These are phyloP conservation scores for Hyles euphorbiae DNA, from an alignment of 1,140 invertebrate genomes.

Conservation along the genomic window DNA sequence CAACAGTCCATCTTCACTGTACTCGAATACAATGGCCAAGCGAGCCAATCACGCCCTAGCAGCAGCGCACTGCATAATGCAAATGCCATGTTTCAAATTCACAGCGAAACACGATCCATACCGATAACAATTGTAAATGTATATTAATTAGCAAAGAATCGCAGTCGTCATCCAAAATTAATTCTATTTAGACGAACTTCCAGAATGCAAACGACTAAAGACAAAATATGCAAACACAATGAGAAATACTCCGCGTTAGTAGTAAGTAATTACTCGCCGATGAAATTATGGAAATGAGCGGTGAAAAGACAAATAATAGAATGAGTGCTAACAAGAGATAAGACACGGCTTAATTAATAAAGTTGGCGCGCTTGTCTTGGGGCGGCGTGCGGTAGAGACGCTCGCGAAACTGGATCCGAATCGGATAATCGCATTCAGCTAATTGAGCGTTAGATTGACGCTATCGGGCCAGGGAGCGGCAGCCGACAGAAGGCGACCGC, in stretches of 20 bases:
- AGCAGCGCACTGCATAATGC: background rate
- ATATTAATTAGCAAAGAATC: slow-evolving; percentile 13
- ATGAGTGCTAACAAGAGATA: slow-evolving; percentile 76
- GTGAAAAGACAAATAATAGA: slow-evolving; percentile 75
- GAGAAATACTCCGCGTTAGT: slow-evolving; percentile 55
- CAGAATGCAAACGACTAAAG: slow-evolving; percentile 42
- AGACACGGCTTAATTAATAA: slow-evolving; percentile 75
- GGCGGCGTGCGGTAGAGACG: slow-evolving; percentile 47
- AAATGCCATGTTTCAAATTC: background rate
- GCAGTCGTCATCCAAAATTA: slow-evolving; percentile 17
- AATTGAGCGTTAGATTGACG: slow-evolving; percentile 74
- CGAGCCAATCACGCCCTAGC: background rate
- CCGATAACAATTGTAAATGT: slow-evolving; percentile 4
- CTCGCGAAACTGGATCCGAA: slow-evolving; percentile 58
- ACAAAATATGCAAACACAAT: slow-evolving; percentile 66
- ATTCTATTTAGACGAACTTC: slow-evolving; percentile 36
- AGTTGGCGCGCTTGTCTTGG: slow-evolving; percentile 66
- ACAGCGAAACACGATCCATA: background rate
- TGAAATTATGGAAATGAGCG: slow-evolving; percentile 75
- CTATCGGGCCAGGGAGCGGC: slow-evolving; percentile 51
- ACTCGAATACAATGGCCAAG: slow-evolving; percentile 30
- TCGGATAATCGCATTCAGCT: slow-evolving; percentile 71
- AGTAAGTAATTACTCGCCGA: slow-evolving; percentile 67
- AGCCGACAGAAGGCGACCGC: slow-evolving; percentile 21
- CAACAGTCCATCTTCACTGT: slow-evolving; percentile 49